These are phyloP conservation scores for Rhipidura dahli DNA, from an alignment of 2,113 vertebrate species.

Conservation along the genomic window DNA sequence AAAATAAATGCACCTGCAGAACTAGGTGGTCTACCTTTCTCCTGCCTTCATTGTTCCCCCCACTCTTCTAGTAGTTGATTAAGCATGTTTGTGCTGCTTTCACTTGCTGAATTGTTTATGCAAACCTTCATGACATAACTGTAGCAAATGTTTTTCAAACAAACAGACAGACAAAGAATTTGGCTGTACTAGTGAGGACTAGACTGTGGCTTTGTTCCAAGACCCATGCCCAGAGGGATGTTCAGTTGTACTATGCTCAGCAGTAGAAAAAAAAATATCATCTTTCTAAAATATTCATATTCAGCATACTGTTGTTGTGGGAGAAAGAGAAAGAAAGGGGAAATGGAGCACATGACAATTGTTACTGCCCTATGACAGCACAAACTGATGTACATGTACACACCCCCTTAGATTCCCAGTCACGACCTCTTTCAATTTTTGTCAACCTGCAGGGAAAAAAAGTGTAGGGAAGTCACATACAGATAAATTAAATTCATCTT, in stretches of 20 bases:
- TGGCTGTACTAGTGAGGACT: neutral
- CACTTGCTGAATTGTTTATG: neutral
- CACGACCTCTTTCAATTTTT: neutral
- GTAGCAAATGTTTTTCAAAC: neutral
- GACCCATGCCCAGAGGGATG: neutral
- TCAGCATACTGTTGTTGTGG: neutral
- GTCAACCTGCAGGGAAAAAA: neutral
- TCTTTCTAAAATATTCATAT: neutral
- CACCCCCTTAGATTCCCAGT: neutral
- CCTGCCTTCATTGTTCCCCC: neutral
- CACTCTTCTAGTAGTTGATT: neutral
- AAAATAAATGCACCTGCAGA: neutral
- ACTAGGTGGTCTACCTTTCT: neutral
- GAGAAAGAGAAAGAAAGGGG: neutral
- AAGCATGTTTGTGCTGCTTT: neutral
- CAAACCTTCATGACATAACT: neutral
- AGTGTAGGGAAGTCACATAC: rapidly evolving
- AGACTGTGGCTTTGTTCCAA: neutral
- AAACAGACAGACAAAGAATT: neutral
- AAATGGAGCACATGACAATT: neutral
- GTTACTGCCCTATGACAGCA: neutral
- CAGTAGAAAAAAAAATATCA: neutral
- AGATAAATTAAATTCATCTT: neutral
- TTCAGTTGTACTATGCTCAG: neutral
- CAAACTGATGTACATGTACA: neutral